Evolutionary conservation across 2,797 vertebrate genomes (phyloP).

Genomic region (Sternotherus odoratus): DNA sequence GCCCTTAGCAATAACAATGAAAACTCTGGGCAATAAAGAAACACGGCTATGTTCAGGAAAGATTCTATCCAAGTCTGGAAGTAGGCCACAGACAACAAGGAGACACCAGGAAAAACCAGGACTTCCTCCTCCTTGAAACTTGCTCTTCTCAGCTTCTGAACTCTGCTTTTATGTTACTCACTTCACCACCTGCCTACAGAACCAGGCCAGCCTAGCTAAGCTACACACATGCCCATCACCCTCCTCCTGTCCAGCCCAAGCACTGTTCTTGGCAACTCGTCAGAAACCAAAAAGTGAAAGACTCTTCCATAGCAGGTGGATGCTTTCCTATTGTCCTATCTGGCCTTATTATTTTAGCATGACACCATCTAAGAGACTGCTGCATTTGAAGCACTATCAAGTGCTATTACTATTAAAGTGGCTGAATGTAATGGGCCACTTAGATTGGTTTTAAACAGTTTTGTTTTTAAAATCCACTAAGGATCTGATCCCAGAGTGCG

Average conservation of each 20-base stretch:
- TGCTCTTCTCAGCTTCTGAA: neutral
- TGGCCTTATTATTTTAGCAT: neutral
- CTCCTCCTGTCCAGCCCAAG: neutral
- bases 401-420: conserved; percentile 29
- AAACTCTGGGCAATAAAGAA: neutral
- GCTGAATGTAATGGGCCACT: conserved; percentile 46
- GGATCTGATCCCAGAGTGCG: neutral
- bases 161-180: neutral
- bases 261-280: conserved; percentile 42
- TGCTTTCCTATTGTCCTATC: conserved; percentile 16
- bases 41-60: neutral
- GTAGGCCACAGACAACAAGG: neutral
- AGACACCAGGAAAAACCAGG: neutral
- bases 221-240: neutral
- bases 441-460: conserved; percentile 28
- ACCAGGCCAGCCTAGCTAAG: neutral
- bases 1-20: neutral
- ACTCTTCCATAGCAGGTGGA: neutral
- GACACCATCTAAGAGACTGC: conserved; percentile 27
- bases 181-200: neutral
- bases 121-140: neutral
- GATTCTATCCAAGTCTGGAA: neutral
- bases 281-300: neutral
- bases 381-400: conserved; percentile 53
- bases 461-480: conserved; percentile 49